Evolutionary conservation across 2,797 vertebrate species (phyloP).

Genomic region (Melopsittacus undulatus): DNA sequence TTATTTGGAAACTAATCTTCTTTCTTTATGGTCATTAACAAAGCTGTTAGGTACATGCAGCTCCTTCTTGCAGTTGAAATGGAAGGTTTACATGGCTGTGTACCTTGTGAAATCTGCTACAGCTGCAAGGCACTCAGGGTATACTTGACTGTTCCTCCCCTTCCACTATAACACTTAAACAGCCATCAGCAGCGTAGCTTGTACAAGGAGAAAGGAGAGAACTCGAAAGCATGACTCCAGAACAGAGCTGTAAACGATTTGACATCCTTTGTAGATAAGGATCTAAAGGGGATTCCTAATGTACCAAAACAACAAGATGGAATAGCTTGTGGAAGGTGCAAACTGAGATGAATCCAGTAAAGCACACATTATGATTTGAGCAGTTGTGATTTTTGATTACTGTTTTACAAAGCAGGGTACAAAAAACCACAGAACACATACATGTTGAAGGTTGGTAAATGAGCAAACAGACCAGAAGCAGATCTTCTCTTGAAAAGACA

Average conservation of each 20-base stretch:
- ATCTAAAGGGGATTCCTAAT: not conserved
- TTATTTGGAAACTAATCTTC: not conserved
- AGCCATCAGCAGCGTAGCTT: not conserved
- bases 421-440: not conserved
- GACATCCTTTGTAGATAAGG: not conserved
- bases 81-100: not conserved
- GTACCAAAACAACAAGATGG: not conserved
- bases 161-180: not conserved
- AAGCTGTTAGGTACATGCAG: not conserved
- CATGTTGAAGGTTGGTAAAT: not conserved
- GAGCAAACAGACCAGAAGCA: not conserved
- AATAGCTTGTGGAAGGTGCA: not conserved
- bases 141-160: too few relatives aligned
- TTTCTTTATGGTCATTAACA: not conserved
- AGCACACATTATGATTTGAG: not conserved
- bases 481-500: not conserved
- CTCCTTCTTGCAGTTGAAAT: not conserved
- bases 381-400: not conserved
- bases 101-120: not conserved
- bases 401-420: not conserved
- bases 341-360: not conserved
- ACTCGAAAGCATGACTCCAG: not conserved
- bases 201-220: not conserved
- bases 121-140: not conserved
- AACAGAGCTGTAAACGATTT: not conserved